These are phyloP conservation scores for Poecilia wingei DNA, from an alignment of 2,797 vertebrate species.

Conservation along the genomic window DNA sequence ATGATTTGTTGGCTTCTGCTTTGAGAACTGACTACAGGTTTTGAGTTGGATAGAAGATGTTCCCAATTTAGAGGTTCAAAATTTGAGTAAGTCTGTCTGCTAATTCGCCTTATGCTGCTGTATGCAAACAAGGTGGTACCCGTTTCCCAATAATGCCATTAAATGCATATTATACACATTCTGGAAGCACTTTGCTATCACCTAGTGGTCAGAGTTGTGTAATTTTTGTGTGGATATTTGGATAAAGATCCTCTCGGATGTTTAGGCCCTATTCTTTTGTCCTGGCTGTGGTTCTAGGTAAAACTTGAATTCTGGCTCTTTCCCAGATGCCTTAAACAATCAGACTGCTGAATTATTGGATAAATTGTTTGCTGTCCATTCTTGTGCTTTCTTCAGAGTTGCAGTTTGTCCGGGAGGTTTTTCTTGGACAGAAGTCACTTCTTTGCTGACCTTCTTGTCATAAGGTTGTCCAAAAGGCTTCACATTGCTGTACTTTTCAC, in stretches of 20 bases:
- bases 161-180: no score
- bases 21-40: neutral
- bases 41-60: neutral
- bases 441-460: neutral
- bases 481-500: neutral
- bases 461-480: neutral
- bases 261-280: neutral
- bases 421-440: neutral
- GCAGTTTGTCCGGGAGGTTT: neutral
- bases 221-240: neutral
- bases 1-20: no score
- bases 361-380: no score
- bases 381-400: no score
- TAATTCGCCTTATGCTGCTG: neutral
- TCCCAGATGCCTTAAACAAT: neutral
- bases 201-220: neutral
- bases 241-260: neutral
- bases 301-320: neutral
- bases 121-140: no score
- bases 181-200: neutral
- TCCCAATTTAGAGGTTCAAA: neutral
- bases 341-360: neutral
- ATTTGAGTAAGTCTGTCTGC: neutral
- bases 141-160: no score
- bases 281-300: neutral